Conservation (phyloP, 2,113 vertebrate species). For the Manacus vitellinus region DNA sequence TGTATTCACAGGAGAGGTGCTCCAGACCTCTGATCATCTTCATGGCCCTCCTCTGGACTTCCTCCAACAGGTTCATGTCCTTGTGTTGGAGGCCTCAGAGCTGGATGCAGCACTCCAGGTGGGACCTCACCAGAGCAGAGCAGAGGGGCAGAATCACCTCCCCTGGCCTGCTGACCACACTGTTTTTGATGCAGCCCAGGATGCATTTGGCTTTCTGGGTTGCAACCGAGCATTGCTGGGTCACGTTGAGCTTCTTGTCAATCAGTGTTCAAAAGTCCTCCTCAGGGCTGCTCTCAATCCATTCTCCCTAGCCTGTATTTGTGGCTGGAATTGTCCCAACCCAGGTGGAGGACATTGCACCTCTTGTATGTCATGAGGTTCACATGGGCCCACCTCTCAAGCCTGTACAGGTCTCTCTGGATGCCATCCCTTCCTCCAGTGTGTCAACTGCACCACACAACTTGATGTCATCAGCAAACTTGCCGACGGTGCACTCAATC, state of each 20-base stretch:
- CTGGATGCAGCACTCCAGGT: background rate
- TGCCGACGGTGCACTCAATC: background rate
- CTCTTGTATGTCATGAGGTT: background rate
- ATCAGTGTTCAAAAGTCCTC: background rate
- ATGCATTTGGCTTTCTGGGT: background rate
- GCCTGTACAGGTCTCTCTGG: background rate
- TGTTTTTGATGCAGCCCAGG: background rate
- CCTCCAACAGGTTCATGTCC: background rate
- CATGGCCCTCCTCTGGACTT: background rate
- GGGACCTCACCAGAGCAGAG: background rate
- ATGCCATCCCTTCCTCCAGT: background rate
- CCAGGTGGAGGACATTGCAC: background rate
- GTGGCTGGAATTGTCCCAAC: background rate
- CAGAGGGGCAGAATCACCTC: background rate
- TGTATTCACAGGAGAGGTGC: background rate
- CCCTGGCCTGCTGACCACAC: background rate
- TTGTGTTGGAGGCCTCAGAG: background rate
- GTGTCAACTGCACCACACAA: background rate
- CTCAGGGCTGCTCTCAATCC: background rate
- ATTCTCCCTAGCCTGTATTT: background rate
- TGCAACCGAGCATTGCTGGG: background rate
- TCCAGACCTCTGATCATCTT: background rate
- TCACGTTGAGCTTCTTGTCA: background rate
- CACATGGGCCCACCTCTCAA: background rate
- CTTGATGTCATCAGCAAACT: background rate